Percentiles rank a stretch among this genome's conserved stretches.
Conservation (phyloP, 1,140 invertebrate genomes). For the Papilio polyxenes region DNA sequence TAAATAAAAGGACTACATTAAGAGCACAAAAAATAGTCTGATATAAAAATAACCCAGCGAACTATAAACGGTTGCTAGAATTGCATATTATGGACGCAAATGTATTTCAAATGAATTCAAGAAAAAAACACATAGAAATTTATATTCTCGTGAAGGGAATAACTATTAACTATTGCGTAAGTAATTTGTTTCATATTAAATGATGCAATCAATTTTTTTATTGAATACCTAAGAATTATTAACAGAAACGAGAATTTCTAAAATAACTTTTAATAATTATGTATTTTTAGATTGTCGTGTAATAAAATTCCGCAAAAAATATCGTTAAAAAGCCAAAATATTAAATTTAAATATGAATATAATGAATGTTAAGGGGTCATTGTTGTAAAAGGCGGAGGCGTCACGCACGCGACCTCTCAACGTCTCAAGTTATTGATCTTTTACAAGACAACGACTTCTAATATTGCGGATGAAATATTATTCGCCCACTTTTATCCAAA, state of each 20-base stretch:
- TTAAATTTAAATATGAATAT: background rate
- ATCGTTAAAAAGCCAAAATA: background rate
- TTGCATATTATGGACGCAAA: conserved; percentile 1
- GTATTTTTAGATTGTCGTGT: too few relatives aligned
- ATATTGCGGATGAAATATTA: background rate
- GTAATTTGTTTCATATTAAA: background rate
- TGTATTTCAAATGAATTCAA: background rate
- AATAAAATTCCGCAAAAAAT: background rate
- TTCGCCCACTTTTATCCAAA: background rate
- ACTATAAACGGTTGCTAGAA: background rate
- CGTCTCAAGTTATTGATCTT: background rate
- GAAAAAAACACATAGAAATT: background rate
- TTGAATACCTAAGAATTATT: too few relatives aligned
- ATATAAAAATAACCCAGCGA: background rate
- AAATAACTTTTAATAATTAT: too few relatives aligned
- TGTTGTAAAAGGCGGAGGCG: background rate
- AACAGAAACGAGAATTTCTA: too few relatives aligned
- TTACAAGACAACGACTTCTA: background rate
- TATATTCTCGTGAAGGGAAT: background rate
- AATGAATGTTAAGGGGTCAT: background rate
- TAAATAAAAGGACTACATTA: too few relatives aligned
- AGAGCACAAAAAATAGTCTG: background rate
- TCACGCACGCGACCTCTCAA: background rate
- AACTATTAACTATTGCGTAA: background rate
- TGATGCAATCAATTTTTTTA: too few relatives aligned